Evolutionary conservation across 30 jellyfish, hydroid and myxozoan genomes (phyloP), one percentile per base, ranked within the genome.

Genomic region (Aurelia sp.): DNA sequence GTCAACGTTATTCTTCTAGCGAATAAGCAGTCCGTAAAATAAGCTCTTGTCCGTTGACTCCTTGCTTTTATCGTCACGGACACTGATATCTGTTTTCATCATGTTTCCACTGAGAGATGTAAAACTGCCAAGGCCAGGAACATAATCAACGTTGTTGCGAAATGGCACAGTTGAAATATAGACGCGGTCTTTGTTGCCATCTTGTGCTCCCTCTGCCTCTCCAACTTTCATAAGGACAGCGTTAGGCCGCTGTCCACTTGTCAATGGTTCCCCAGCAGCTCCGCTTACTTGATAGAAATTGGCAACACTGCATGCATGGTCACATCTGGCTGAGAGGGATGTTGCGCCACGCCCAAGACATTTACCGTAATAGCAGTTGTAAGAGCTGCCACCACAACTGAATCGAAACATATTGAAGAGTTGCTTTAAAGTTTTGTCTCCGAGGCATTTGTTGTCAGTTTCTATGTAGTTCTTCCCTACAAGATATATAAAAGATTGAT

Each of bases 141-240:
- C 95, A 50, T 63, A 74, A 51, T 86, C 95, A 11, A 86, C 95
- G 77, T 68, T 74, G 61, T 66, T 55, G 27, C 95, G 53, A 74
- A n/a, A 69, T 1, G 95, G 95, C 62, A 47, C 40, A 13, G 95
- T 86, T 13, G 95, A 86, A 15, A 86, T 53, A 81, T 86, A 86
- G 23, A 74, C 95, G n/a, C 95, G 53, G 58, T 86, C 95, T 65
- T 86, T 86, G 63, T 86, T 86, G 72, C 79, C 86, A 30, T 86
- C 95, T 37, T 86, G 95, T 11, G 89, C 89, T 22, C 89, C 89
- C n/a, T 86, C 89, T 0, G 85, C 95, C 40, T 86, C 95, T 51
- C 95, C 95, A 23, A 86, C 13, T 68, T 86, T 86, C 71, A 86
- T 17, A 77, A 74, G 41, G 3, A 86, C 71, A 16, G 11, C 64